Conservation (phyloP, 2,797 vertebrate genomes). For the Prunella strophiata region DNA sequence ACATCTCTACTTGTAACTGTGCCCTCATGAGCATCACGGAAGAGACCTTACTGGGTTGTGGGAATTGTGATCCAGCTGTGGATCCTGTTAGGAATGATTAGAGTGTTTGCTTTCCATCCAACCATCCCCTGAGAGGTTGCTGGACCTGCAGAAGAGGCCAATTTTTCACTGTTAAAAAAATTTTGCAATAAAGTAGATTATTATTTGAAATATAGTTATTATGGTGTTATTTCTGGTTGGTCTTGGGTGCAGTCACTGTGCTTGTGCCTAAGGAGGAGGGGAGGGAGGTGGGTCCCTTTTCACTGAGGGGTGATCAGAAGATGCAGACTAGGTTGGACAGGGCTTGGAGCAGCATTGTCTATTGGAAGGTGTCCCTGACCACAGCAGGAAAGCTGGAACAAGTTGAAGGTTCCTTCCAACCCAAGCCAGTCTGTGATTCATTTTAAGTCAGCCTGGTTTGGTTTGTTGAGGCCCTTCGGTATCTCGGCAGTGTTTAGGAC, state of each 20-base stretch:
- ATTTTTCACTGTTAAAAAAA: not conserved
- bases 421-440: not conserved
- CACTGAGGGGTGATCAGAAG: not conserved
- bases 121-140: not conserved
- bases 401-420: not conserved
- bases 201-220: not conserved
- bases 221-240: not conserved
- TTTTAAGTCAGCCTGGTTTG: not conserved
- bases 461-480: not conserved
- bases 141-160: not conserved
- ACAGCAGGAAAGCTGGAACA: not conserved
- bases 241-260: not conserved
- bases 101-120: not conserved
- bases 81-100: not conserved
- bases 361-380: not conserved
- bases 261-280: not conserved
- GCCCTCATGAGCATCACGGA: not conserved
- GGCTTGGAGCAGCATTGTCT: not conserved
- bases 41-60: not conserved
- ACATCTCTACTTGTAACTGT: not conserved
- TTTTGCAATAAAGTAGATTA: not conserved
- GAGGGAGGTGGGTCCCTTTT: not conserved
- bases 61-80: not conserved
- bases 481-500: not conserved
- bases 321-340: not conserved